Conservation (phyloP, 1,140 invertebrate genomes). For the Macrocentrus cingulum region DNA sequence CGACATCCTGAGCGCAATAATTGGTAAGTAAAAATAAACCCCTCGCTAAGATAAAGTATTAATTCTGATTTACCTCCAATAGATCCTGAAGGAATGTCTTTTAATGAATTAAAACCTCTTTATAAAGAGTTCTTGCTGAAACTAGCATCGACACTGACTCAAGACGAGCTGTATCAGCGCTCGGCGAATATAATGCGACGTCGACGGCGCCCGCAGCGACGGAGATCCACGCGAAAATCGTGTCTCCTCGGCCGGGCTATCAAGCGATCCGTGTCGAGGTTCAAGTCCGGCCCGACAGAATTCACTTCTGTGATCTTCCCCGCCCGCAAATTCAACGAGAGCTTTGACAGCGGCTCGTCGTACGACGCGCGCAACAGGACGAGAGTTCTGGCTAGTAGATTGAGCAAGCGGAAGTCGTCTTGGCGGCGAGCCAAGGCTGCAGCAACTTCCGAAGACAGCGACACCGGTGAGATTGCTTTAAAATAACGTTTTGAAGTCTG, state of each 20-base stretch:
- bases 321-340: slow-evolving; percentile 52
- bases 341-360: slow-evolving; percentile 53
- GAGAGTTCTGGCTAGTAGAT: slow-evolving; percentile 47
- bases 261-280: slow-evolving; percentile 55
- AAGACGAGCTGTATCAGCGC: slow-evolving; percentile 86
- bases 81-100: slow-evolving; percentile 88
- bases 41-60: background rate
- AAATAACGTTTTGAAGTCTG: no score
- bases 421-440: slow-evolving; percentile 45
- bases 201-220: slow-evolving; percentile 56
- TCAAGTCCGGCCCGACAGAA: slow-evolving; percentile 54
- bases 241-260: slow-evolving; percentile 52
- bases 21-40: slow-evolving; percentile 50
- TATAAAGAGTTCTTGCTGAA: slow-evolving; percentile 88
- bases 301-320: slow-evolving; percentile 61
- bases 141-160: slow-evolving; percentile 81
- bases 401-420: slow-evolving; percentile 45
- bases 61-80: slow-evolving; percentile 18
- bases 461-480: slow-evolving; percentile 53
- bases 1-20: slow-evolving; percentile 83
- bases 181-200: slow-evolving; percentile 86
- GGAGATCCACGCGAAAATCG: slow-evolving; percentile 48
- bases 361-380: slow-evolving; percentile 49
- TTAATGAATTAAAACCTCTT: slow-evolving; percentile 86
- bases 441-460: slow-evolving; percentile 67